Evolutionary conservation across 2,113 vertebrate genomes (phyloP), one percentile per base, ranked within the genome.

Genomic region (Notothenia coriiceps): DNA sequence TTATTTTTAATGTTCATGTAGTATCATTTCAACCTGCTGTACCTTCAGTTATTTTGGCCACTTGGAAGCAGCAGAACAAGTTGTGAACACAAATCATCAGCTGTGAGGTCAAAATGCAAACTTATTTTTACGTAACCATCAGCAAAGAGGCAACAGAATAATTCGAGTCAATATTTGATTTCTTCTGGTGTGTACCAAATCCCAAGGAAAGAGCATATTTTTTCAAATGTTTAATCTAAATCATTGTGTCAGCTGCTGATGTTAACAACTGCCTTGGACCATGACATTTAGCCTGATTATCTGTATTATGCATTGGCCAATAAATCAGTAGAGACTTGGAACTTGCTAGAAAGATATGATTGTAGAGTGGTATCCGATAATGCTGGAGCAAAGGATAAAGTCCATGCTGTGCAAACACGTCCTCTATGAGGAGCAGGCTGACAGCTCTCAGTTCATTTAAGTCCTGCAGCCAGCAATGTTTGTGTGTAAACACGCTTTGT

Each of bases 291-390:
- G 29, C 59, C 52, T 78, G n/a, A 62, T 70, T 15, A 64, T 62
- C 10, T 25, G 9, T 50, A 44, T 14, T 50, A 13, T 25, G 9
- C 50, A 44, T 14, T 50, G 8, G 6, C 2, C 5, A 55, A 44
- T 33, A 50, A 80, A 74, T 54, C 46, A 56, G 33, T 25, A 56
- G 14, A 49, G 63, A 86, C 55, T 63, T 86, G 11, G 86, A 52
- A 70, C 76, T 61, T 50, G 73, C 15, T 47, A 5, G 8, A 25
- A 43, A 55, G 46, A 65, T 46, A 52, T 1, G 40, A 57, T 9
- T 10, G n/a, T 69, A 22, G 8, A 63, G 63, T 40, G 29, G 40
- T 35, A 79, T 29, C 55, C 78, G 90, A 90, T 85, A 83, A 44
- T 18, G 35, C n/a, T 18, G 25, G 20, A 14, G 49, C 52, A 66